Conservation (phyloP, 2,888 invertebrate genomes). For the Dicyrtomina minuta region DNA sequence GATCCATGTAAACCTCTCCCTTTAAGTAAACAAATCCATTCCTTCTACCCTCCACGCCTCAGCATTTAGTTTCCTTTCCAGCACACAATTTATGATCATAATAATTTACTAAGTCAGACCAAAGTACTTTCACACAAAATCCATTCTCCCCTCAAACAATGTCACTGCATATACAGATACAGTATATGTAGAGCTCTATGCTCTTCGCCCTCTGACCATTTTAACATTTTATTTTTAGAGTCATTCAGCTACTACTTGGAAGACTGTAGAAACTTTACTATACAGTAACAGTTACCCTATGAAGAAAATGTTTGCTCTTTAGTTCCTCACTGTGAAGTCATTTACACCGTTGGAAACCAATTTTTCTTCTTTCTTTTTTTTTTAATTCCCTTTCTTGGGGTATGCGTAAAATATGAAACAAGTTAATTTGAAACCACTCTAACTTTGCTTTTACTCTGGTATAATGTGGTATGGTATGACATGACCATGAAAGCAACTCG, state of each 20-base stretch:
- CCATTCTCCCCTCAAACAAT: slow-evolving; percentile 9
- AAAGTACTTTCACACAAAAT: slow-evolving; percentile 23
- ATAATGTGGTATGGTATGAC: too few relatives aligned
- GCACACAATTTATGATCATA: slow-evolving; percentile 23
- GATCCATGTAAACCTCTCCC: slow-evolving; percentile 28
- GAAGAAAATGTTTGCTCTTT: not conserved
- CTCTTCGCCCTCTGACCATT: not conserved
- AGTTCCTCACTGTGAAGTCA: too few relatives aligned
- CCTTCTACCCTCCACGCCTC: slow-evolving; percentile 12
- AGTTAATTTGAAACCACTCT: too few relatives aligned
- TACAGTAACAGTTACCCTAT: not conserved
- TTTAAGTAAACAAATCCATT: slow-evolving; percentile 27
- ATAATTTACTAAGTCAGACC: slow-evolving; percentile 25
- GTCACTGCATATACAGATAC: too few relatives aligned
- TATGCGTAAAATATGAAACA: too few relatives aligned
- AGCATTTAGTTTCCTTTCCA: not conserved
- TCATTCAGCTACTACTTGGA: too few relatives aligned
- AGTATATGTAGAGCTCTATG: not conserved
- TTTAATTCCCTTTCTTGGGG: too few relatives aligned
- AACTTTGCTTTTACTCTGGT: too few relatives aligned
- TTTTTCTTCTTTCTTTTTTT: too few relatives aligned
- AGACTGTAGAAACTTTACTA: not conserved
- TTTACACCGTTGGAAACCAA: too few relatives aligned
- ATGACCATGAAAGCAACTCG: too few relatives aligned
- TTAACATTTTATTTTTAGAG: not conserved